phyloP scores from a whole-genome alignment of 2,113 vertebrate genomes.

The Solea senegalensis region DNA sequence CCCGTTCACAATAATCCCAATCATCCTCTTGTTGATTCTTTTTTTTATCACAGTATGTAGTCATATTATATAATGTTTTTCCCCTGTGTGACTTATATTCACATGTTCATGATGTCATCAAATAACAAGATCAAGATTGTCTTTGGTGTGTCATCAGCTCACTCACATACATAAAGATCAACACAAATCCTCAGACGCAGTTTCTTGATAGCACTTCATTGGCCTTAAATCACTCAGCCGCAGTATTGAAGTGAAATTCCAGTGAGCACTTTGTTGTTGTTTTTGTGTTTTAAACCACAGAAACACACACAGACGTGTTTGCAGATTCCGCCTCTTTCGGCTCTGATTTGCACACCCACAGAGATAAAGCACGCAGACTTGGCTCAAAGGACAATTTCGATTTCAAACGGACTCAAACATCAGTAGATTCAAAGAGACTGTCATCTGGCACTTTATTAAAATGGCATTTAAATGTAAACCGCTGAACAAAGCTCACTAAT shows the following conservation, averaged over 20 bases:
- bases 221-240: constrained; percentile 29
- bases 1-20: no score
- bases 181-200: constrained; percentile 10
- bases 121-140: constrained; percentile 35
- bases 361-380: constrained; percentile 19
- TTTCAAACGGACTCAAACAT: neutral
- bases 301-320: constrained; percentile 39
- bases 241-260: constrained; percentile 32
- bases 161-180: neutral
- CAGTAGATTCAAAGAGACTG: constrained; percentile 18
- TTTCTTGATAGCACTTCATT: constrained; percentile 15
- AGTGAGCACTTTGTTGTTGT: constrained; percentile 2
- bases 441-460: constrained; percentile 4
- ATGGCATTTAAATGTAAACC: neutral
- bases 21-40: no score
- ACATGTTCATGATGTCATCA: constrained; percentile 22
- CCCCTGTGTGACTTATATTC: neutral
- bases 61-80: no score
- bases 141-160: no score
- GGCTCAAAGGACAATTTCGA: constrained; percentile 15
- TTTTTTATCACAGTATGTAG: no score
- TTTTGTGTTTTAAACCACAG: constrained; percentile 21
- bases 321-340: constrained; percentile 40
- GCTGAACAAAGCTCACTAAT: constrained; percentile 1
- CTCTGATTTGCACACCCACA: constrained; percentile 34